These are phyloP conservation scores for Gallinago stenura DNA, from an alignment of 2,797 vertebrate genomes.

Conservation along the genomic window DNA sequence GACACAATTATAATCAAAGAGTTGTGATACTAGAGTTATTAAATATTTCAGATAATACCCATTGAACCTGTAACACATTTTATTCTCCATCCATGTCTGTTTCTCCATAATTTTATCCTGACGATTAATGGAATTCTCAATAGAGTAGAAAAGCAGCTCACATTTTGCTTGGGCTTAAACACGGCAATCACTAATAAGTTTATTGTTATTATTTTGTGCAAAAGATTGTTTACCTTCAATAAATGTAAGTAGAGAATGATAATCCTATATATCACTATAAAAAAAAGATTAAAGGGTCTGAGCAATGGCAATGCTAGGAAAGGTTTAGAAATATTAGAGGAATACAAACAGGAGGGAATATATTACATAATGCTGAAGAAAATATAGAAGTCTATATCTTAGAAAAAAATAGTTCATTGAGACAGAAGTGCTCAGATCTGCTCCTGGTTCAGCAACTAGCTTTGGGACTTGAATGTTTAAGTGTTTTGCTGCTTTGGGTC, in stretches of 20 bases:
- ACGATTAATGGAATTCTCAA: background rate
- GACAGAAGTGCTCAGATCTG: background rate
- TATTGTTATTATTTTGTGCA: background rate
- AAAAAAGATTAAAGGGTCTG: background rate
- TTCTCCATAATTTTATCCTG: background rate
- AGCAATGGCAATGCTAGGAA: background rate
- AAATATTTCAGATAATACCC: conserved; percentile 21
- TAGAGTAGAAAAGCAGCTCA: background rate
- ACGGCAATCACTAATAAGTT: background rate
- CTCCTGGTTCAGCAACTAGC: background rate
- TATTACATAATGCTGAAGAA: background rate
- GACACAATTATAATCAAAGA: background rate
- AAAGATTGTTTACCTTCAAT: background rate
- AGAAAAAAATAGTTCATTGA: background rate
- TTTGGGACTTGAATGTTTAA: background rate
- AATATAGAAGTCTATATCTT: background rate
- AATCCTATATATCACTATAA: background rate
- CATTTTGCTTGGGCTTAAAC: background rate
- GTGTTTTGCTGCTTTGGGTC: background rate
- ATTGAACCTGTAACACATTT: background rate
- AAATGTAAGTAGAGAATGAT: background rate
- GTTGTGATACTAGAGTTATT: background rate
- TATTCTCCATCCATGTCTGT: background rate
- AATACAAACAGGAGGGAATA: background rate
- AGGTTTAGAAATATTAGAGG: background rate